phyloP scores from a whole-genome alignment of 2,888 invertebrate genomes.

The Lumbricus terrestris region DNA sequence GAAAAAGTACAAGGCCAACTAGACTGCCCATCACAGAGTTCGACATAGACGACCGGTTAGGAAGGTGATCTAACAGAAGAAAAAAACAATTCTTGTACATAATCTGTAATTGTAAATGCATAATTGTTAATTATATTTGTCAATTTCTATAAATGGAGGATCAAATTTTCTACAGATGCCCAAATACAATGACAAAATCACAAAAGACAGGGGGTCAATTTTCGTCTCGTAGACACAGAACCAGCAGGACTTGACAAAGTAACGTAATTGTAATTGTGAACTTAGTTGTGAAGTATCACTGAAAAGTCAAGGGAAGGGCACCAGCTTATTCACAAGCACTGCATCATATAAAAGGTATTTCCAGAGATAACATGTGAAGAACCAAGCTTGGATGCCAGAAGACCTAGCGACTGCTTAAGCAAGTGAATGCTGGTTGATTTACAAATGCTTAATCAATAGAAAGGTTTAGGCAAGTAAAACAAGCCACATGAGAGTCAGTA shows the following conservation, averaged over 20 bases:
- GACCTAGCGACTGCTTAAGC: too few species aligned
- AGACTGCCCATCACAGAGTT: constrained; percentile 10
- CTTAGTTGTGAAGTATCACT: too few species aligned
- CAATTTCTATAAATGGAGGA: background rate
- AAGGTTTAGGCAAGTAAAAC: too few species aligned
- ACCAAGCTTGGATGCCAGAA: too few species aligned
- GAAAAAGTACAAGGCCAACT: constrained; percentile 11
- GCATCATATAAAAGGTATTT: too few species aligned
- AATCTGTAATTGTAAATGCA: background rate
- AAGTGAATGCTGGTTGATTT: too few species aligned
- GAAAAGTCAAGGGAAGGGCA: too few species aligned
- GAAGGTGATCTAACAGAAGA: background rate
- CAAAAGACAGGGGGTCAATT: background rate
- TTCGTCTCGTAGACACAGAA: background rate
- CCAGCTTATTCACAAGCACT: too few species aligned
- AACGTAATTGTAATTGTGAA: too few species aligned
- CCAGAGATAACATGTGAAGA: too few species aligned
- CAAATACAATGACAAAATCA: background rate
- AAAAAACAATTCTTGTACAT: background rate
- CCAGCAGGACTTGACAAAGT: background rate
- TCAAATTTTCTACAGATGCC: background rate
- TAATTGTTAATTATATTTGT: too few species aligned
- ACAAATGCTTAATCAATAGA: too few species aligned
- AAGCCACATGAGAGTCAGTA: background rate
- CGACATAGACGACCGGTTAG: background rate